Base-by-base conservation (phyloP, 2,888 invertebrate species). In the Drosophila anomelani region DNA sequence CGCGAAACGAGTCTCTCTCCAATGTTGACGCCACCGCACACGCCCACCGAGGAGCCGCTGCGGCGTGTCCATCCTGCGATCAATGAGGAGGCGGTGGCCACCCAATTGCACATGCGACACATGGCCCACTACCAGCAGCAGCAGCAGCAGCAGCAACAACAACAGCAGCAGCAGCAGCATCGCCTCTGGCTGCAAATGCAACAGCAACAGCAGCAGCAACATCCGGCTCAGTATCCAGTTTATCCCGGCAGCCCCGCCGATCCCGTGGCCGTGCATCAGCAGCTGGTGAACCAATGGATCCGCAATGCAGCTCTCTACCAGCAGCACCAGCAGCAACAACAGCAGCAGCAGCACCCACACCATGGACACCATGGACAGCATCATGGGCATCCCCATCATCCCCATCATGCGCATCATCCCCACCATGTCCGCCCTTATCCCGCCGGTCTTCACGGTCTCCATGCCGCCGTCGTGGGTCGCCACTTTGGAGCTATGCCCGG, bases 221-320 rank as follows among this genome's bases (percentile, higher is more conserved):
- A 89, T 80, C 90, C 92, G 32, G 60, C 61, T 46, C 90, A 87
- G 13, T 88, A 83, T 62, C 84, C 88, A 17, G 88, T 84, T 17
- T 83, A 83, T 49, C 77, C 85, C 15, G 79, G 75, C 9, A 78
- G 66, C 59, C 79, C 93, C 93, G 92, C 93, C 92, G 91, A 91
- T 62, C 93, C 94, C 93, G 93, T 94, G 79, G 94, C 94, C 57
- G 90, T 92, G 54, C 92, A 91, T 51, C 93, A 92, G 72, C 93
- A 93, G 74, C 91, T 96, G 38, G 95, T 96, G 90, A 95, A 95
- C 86, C 96, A 96, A 83, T 96, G 96, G 95, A 94, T 96, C 75
- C 94, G 95, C 89, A 95, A 94, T 85, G 95, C 95, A 0, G 95
- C 95, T 0, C 90, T 95, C 39, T 95, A 95, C 84, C 95, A 95